phyloP scores from a whole-genome alignment of 2,888 invertebrate genomes.

The Blomia tropicalis region DNA sequence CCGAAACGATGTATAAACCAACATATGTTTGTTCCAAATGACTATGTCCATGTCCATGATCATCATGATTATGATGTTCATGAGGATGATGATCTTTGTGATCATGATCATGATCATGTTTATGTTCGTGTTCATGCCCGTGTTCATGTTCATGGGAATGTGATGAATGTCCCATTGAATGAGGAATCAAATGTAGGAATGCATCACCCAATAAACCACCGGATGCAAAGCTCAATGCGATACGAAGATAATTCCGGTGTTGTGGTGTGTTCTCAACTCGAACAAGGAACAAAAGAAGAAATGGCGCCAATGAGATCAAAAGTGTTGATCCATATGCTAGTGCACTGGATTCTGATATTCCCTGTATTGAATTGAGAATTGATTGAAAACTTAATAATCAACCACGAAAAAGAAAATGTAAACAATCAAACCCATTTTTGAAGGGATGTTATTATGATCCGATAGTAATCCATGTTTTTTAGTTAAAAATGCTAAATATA shows the following conservation, averaged over 20 bases:
- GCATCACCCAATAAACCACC: constrained; percentile 94
- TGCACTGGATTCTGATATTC: constrained; percentile 49
- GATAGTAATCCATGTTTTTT: background rate
- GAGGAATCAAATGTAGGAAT: constrained; percentile 94
- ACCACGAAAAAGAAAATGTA: background rate
- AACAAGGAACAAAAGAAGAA: constrained; percentile 75
- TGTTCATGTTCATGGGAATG: constrained; percentile 34
- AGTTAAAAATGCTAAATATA: no score
- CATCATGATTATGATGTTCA: constrained; percentile 35
- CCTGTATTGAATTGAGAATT: background rate
- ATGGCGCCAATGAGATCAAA: constrained; percentile 85
- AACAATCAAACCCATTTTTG: background rate
- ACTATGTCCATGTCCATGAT: constrained; percentile 30
- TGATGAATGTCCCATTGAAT: constrained; percentile 45
- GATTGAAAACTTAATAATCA: background rate
- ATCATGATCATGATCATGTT: constrained; percentile 34
- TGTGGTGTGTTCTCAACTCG: constrained; percentile 71
- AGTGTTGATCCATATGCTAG: constrained; percentile 69
- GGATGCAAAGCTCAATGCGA: constrained; percentile 78
- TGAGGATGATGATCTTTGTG: constrained; percentile 37
- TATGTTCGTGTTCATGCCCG: constrained; percentile 37
- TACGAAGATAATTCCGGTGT: constrained; percentile 69
- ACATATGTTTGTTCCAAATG: constrained; percentile 56
- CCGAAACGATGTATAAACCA: constrained; percentile 82
- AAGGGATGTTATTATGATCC: background rate